A percentile compares a stretch with the other conserved stretches of the same genome.
phyloP scores from a whole-genome alignment of 2,888 invertebrate genomes.

The Neocrepidodera transversa region DNA sequence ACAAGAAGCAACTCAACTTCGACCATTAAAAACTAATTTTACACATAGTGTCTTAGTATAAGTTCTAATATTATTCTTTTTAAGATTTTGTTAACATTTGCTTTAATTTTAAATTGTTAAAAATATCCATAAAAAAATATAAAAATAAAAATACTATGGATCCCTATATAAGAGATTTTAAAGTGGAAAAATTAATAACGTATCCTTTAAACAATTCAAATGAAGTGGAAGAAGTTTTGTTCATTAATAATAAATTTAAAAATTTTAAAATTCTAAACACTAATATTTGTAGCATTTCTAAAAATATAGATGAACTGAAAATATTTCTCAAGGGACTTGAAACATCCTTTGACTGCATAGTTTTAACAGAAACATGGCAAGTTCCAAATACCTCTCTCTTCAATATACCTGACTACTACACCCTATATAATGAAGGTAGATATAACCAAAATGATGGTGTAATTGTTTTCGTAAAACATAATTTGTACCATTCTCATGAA shows the following conservation, averaged over 20 bases:
- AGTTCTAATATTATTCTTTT: neutral
- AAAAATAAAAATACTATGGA: no score
- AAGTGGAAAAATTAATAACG: no score
- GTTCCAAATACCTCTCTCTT: conserved; percentile 8
- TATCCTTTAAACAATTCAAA: no score
- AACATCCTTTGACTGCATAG: conserved; percentile 11
- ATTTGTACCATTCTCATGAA: neutral
- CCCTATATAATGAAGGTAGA: conserved; percentile 9
- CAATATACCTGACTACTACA: conserved; percentile 1
- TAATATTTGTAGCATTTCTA: conserved; percentile 11
- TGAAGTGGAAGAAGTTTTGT: no score
- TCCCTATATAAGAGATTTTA: no score
- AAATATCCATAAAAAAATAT: no score
- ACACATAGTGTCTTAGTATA: neutral
- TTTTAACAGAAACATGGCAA: conserved; percentile 18
- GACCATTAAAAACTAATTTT: no score
- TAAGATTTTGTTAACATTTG: no score
- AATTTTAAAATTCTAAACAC: conserved; percentile 8
- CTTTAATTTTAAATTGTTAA: no score
- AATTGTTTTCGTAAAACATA: neutral
- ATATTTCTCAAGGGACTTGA: conserved; percentile 6
- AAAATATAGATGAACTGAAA: conserved; percentile 17
- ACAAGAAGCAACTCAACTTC: no score
- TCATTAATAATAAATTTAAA: no score
- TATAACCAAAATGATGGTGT: conserved; percentile 2